Evolutionary conservation across 2,888 invertebrate species (phyloP).

Genomic region (Drosophila greeni): DNA sequence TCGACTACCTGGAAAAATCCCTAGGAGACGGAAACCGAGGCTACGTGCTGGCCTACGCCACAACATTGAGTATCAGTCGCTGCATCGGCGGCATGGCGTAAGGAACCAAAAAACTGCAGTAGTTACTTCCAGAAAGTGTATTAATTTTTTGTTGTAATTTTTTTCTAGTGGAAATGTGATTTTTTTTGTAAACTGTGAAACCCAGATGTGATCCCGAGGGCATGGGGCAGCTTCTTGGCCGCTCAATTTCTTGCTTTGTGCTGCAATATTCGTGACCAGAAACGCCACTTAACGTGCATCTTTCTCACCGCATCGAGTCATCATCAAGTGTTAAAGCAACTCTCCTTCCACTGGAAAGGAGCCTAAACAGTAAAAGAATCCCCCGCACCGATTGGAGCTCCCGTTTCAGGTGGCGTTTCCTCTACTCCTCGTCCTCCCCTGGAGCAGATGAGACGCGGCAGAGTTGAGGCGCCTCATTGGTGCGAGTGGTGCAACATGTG

Average conservation of each 20-base stretch:
- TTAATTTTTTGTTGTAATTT: neutral
- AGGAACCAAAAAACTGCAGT: neutral
- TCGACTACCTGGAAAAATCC: constrained; percentile 3
- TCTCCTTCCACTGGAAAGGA: neutral
- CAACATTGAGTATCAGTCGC: constrained; percentile 48
- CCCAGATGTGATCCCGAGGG: constrained; percentile 14
- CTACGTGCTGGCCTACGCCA: constrained; percentile 15
- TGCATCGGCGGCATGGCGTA: constrained; percentile 52
- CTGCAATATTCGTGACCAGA: constrained; percentile 11
- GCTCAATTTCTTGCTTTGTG: neutral
- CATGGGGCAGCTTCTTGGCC: constrained; percentile 18
- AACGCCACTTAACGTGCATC: constrained; percentile 3
- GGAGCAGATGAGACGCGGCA: constrained; percentile 7
- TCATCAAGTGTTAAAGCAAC: constrained; percentile 5
- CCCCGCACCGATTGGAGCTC: constrained; percentile 2
- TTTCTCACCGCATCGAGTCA: constrained; percentile 16
- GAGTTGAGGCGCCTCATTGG: neutral
- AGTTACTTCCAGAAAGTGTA: constrained; percentile 3
- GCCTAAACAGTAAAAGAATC: constrained; percentile 1
- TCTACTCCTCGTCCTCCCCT: neutral
- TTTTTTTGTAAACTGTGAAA: constrained; percentile 16
- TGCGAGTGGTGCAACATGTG: constrained; percentile 25
- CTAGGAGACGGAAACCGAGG: constrained; percentile 36
- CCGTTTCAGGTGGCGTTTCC: constrained; percentile 12
- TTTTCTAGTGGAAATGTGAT: constrained; percentile 12